Evolutionary conservation across 2,888 invertebrate species (phyloP), one percentile per base, ranked within the genome.

Genomic region (Archaeoteleia sp.): DNA sequence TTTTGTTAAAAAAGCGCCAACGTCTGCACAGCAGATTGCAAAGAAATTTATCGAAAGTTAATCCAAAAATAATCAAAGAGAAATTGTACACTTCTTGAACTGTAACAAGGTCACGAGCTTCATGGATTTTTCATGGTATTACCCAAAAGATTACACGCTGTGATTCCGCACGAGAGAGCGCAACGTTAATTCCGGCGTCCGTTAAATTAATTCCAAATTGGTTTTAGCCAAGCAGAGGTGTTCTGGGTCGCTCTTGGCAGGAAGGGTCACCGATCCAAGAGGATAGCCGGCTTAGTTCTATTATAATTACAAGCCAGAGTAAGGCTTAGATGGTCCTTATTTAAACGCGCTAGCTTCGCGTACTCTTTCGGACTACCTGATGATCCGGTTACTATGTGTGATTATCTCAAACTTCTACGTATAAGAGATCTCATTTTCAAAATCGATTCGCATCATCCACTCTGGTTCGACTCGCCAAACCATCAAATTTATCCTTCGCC

Each of bases 141-240:
- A 71, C 60, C 48, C 53, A 15, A 67, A 71, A 67, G 65, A 67
- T 67, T 67, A 67, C 49, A 45, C 49, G 61, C 43, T 57, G 63
- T 62, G 66, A 63, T 58, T 67, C 67, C 53, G 55, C 66, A 54
- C 43, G 34, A 43, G 42, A 43, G 27, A 43, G 66, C 48, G 53
- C 63, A 20, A 69, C 69, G 63, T 67, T 71, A 67, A 69, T 69
- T 67, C 68, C 66, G 42, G 65, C 66, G 68, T 67, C 69, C 71
- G 69, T 71, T 69, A 67, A 71, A 72, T 71, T 73, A 73, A 72
- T 73, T 73, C 73, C 70, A 73, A 73, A 73, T 73, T 73, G 73
- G 71, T 73, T 73, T 72, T 66, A 66, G 70, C 49, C 70, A 48
- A 54, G 66, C 40, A 45, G 42, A 51, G 71, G 62, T 49, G 39